Conservation (phyloP, 2,113 vertebrate species). For the Eublepharis macularius region DNA sequence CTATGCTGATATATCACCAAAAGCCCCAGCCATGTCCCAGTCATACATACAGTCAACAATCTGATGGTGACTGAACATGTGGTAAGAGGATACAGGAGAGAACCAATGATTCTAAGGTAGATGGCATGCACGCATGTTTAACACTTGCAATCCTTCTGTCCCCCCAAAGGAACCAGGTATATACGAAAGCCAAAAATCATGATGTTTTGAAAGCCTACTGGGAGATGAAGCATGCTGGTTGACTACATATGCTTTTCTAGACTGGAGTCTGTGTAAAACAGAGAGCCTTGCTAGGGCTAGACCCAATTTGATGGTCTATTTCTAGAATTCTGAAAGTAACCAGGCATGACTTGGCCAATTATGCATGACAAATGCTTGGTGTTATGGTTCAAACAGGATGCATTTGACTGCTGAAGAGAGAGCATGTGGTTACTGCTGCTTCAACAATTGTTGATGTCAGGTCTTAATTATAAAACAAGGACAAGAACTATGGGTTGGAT, state of each 20-base stretch:
- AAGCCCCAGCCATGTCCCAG: too few species aligned
- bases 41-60: too few species aligned
- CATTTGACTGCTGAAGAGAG: background rate
- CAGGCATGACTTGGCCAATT: background rate
- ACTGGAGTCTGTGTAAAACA: too few species aligned
- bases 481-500: background rate
- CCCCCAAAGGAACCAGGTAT: too few species aligned
- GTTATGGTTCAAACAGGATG: background rate
- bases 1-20: too few species aligned
- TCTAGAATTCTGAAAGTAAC: rapidly evolving
- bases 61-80: background rate
- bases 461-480: background rate
- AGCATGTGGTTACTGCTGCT: rapidly evolving
- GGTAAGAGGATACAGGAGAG: background rate
- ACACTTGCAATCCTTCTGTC: too few species aligned
- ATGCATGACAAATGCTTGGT: background rate
- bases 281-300: too few species aligned
- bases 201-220: too few species aligned
- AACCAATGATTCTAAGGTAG: background rate
- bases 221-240: too few species aligned
- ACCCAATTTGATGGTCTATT: background rate
- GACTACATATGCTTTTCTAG: too few species aligned
- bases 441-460: background rate
- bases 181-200: too few species aligned
- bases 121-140: too few species aligned